Percentiles rank a stretch among this genome's conserved stretches.
These are phyloP conservation scores for Oryctolagus cuniculus DNA, from an alignment of 2,113 vertebrate genomes.

Conservation along the genomic window mOryCun1.1 NC_091437.1:35620001-35620500, in stretches of 20 bases:
- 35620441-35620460: too few relatives aligned
- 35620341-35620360: too few relatives aligned
- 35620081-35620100: neutral
- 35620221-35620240: neutral
- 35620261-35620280: neutral
- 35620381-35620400: too few relatives aligned
- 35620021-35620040: neutral
- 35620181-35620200: neutral
- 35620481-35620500: too few relatives aligned
- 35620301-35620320: too few relatives aligned
- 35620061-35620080: neutral
- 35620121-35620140: constrained; percentile 23
- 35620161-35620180: neutral
- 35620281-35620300: too few relatives aligned
- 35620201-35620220: neutral
- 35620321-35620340: too few relatives aligned
- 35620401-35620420: too few relatives aligned
- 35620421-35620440: too few relatives aligned
- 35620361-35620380: too few relatives aligned
- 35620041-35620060: neutral
- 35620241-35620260: neutral
- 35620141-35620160: neutral
- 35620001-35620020: too few relatives aligned
- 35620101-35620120: neutral
- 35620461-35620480: too few relatives aligned